Percentiles rank a stretch among this genome's conserved stretches.
phyloP scores from a whole-genome alignment of 2,113 vertebrate genomes.

The Pungitius pungitius region DNA sequence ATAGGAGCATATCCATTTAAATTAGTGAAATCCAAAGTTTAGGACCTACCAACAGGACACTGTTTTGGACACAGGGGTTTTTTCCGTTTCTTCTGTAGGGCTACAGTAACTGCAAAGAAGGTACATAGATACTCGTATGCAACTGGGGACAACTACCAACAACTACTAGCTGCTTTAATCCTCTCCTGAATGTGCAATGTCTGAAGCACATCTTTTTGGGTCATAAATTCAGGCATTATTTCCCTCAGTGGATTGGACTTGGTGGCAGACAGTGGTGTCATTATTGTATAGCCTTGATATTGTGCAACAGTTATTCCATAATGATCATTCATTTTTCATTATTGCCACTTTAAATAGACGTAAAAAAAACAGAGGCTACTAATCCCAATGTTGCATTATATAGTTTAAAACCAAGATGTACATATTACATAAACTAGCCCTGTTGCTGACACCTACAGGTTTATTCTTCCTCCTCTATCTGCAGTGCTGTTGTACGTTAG shows the following conservation, averaged over 20 bases:
- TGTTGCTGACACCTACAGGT: background rate
- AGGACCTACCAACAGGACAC: background rate
- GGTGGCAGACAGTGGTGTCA: background rate
- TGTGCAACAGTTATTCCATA: background rate
- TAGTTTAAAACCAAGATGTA: background rate
- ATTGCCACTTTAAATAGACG: background rate
- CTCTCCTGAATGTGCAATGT: background rate
- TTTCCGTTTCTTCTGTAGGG: background rate
- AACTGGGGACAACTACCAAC: background rate
- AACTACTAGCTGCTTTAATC: background rate
- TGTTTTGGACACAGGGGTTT: too few relatives aligned
- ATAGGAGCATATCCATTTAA: background rate
- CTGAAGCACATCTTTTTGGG: background rate
- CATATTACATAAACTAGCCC: background rate
- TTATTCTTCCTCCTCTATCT: constrained; percentile 43
- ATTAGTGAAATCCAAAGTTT: background rate
- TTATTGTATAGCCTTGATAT: background rate
- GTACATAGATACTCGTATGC: background rate
- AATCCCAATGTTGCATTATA: background rate
- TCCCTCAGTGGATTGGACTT: background rate
- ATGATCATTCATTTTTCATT: background rate
- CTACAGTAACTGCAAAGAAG: background rate
- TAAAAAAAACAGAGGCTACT: background rate
- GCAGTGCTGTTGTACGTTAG: constrained; percentile 95
- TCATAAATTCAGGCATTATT: background rate